Evolutionary conservation across 1,140 invertebrate genomes (phyloP), one percentile per base, ranked within the genome.

Genomic region (Ips nitidus): DNA sequence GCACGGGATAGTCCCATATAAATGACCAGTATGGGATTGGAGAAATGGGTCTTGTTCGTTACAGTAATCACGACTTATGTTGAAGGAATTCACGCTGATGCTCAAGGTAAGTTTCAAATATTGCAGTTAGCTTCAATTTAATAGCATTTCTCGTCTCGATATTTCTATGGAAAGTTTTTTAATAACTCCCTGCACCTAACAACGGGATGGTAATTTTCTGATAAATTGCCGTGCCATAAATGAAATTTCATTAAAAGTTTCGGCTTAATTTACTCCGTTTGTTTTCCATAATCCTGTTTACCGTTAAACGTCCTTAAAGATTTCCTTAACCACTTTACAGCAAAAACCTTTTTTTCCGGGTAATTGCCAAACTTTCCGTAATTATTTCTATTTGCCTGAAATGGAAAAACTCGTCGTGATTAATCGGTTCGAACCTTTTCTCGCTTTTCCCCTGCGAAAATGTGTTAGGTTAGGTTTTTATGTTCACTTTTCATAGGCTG

Each of bases 21-120:
- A 47, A 61, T 50, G 36, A 43, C 41, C 63, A 41, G 2, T 38
- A 66, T 66, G 63, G 63, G 37, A 66, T 22, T 56, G 39, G 41
- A 56, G 42, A 66, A 56, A 66, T 66, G 63, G 63, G n/a, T 55
- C n/a, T 37, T 66, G 53, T 36, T 55, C 47, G 6, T 56, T 36
- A 56, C 53, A 36, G 52, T 66, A 3, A 41, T 66, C n/a, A 57
- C 41, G 7, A 42, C 53, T 42, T 38, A 43, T 37, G 39, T 66
- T 8, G 52, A 22, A 7, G 63, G 53, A 42, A 45, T 41, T 37
- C 56, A 43, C 52, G 52, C 63, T 43, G 36, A 45, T 36, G 41
- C 63, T 52, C 63, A 66, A 66, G 63, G 63, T 66, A 56, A 56
- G 53, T 56, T 56, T 6, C 2, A 22, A 50, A 50, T 22, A 50